Conservation (phyloP, 1,140 invertebrate species). For the Episyrphus balteatus region DNA sequence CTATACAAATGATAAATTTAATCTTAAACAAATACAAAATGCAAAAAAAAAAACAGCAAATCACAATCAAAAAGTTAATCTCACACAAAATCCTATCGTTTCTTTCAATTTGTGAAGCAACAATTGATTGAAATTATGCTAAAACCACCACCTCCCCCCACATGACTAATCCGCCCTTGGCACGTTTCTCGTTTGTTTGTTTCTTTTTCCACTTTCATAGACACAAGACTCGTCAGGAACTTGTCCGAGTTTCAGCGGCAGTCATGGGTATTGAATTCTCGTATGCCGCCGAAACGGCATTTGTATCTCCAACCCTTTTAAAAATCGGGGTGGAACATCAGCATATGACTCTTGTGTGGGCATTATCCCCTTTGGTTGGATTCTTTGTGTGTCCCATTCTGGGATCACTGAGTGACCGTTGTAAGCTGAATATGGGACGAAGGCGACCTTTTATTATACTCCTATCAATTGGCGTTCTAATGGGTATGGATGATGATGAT, state of each 20-base stretch:
- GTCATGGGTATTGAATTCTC: conserved; percentile 97
- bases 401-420: conserved; percentile 85
- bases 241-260: conserved; percentile 80
- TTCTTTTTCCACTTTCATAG: conserved; percentile 35
- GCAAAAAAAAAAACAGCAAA: no score
- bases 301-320: conserved; percentile 87
- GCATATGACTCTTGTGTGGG: conserved; percentile 93
- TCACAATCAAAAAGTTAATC: not conserved
- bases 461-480: conserved; percentile 76
- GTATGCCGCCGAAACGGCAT: conserved; percentile 90
- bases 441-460: conserved; percentile 84
- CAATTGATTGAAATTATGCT: not conserved
- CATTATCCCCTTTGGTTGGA: conserved; percentile 78
- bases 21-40: no score
- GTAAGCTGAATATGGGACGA: conserved; percentile 65
- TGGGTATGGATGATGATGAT: no score
- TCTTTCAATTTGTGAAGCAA: no score
- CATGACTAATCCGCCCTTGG: not conserved
- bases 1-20: no score
- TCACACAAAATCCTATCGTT: not conserved
- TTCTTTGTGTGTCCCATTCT: conserved; percentile 88
- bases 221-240: conserved; percentile 67
- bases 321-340: conserved; percentile 84
- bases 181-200: not conserved
- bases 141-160: no score